Evolutionary conservation across 1,140 invertebrate species (phyloP).

Genomic region (Caenorhabditis tropicalis): DNA sequence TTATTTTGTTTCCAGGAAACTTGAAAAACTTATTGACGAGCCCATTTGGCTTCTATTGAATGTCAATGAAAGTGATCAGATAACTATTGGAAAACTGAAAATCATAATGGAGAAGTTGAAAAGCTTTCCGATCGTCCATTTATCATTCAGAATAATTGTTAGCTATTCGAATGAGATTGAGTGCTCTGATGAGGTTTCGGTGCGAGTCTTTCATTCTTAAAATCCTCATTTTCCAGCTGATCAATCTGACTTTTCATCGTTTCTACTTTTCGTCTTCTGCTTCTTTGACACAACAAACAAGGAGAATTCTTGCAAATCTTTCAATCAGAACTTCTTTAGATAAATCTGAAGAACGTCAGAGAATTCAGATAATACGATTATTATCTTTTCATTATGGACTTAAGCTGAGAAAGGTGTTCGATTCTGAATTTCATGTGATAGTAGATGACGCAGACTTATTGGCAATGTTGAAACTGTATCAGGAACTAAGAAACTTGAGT

Average conservation of each 20-base stretch:
- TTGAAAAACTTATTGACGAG: constrained; percentile 12
- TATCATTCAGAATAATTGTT: constrained; percentile 15
- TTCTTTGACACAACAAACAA: background rate
- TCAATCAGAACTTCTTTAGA: background rate
- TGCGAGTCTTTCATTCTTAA: background rate
- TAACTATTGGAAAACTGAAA: background rate
- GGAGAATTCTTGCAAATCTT: background rate
- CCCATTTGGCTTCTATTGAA: background rate
- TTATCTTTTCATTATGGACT: constrained; percentile 4
- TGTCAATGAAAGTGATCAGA: background rate
- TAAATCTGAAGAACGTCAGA: constrained; percentile 17
- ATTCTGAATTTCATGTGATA: background rate
- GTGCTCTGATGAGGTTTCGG: background rate
- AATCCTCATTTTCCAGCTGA: background rate
- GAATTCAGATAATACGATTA: background rate
- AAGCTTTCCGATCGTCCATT: background rate
- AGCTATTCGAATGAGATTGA: background rate
- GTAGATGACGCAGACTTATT: constrained; percentile 16
- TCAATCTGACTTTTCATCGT: background rate
- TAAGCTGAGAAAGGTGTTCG: background rate
- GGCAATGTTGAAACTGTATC: constrained; percentile 13
- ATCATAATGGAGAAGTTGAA: background rate
- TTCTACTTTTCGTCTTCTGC: background rate
- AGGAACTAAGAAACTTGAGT: constrained; percentile 9
- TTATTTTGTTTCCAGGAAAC: background rate